phyloP scores from a whole-genome alignment of 1,140 invertebrate species.

The Battus philenor region DNA sequence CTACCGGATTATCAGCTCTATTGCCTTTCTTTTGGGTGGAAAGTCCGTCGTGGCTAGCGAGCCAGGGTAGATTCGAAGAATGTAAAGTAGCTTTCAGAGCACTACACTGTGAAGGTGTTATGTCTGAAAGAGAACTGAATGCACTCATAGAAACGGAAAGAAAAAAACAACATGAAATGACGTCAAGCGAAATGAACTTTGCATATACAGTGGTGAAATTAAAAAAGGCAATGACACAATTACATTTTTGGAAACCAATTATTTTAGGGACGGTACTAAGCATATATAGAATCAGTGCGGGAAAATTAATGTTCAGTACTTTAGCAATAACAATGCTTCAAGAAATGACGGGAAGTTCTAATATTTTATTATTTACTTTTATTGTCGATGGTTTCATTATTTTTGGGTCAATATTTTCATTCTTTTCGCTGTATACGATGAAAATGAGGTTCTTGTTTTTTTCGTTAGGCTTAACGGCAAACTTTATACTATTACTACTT shows the following conservation, averaged over 20 bases:
- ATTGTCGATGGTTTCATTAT: constrained; percentile 24
- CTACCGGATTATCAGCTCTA: constrained; percentile 20
- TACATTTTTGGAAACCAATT: constrained; percentile 15
- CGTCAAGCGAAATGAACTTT: background rate
- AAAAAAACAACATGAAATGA: background rate
- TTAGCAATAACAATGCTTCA: constrained; percentile 21
- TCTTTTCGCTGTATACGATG: constrained; percentile 17
- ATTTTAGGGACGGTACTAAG: background rate
- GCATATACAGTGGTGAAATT: background rate
- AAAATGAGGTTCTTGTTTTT: constrained; percentile 24
- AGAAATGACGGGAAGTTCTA: constrained; percentile 21
- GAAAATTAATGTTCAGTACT: constrained; percentile 16
- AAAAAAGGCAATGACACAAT: constrained; percentile 12
- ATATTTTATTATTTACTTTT: constrained; percentile 24
- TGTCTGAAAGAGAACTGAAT: constrained; percentile 18
- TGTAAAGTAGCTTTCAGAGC: constrained; percentile 17
- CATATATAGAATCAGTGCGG: constrained; percentile 15
- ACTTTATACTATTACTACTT: constrained; percentile 16
- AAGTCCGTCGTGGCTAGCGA: constrained; percentile 24
- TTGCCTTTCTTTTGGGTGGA: constrained; percentile 25
- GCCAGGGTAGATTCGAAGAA: constrained; percentile 19
- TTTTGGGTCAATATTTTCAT: constrained; percentile 19
- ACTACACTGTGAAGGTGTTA: constrained; percentile 2
- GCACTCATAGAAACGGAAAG: constrained; percentile 2
- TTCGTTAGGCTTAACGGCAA: constrained; percentile 17